Base-by-base conservation (phyloP, 2,888 invertebrate genomes). In the Thecocarcelia acutangulata region DNA sequence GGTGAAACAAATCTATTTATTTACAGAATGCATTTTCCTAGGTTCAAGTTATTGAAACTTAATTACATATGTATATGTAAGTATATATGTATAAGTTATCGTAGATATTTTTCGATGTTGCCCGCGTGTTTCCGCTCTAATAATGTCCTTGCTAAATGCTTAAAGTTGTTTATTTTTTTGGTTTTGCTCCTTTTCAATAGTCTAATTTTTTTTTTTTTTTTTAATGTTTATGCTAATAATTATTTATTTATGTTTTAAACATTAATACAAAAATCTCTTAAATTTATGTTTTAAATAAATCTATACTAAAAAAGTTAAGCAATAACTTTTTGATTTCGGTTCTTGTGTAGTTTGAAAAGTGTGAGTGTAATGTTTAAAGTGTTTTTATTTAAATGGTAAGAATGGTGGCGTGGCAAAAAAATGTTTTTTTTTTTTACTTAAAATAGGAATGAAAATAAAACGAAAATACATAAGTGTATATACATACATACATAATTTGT, bases 391-490 rank as follows among this genome's bases (percentile, higher is more conserved):
- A 8, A 24, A 28, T 80, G 75, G 70, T 76, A 76, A 76, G 80
- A 80, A 72, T 70, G 75, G 70, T 70, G 80, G 70, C 80, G n/a
- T n/a, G n/a, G n/a, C n/a, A n/a, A n/a, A n/a, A n/a, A 66, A 54
- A 66, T 28, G 5, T 24, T 2, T 24, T 24, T 24, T 46, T 73
- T 48, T 42, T 15, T 46, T 66, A 24, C 21, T 52, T 8, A 56
- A 19, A 33, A 54, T 44, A 46, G 17, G 44, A 69, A 33, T 28
- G 28, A 33, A 44, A 5, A 42, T n/a, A 17, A 15, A 24, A 21
- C 50, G 11, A 40, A 40, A 12, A 33, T 40, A 13, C n/a, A n/a
- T n/a, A n/a, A n/a, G n/a, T n/a, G n/a, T n/a, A n/a, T n/a, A n/a
- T n/a, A n/a, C n/a, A n/a, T n/a, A n/a, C n/a, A n/a, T 21, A 50